A percentile compares a stretch with the other conserved stretches of the same genome.
Conservation (phyloP, 2,113 vertebrate species). For the Brachyhypopomus occidentalis region DNA sequence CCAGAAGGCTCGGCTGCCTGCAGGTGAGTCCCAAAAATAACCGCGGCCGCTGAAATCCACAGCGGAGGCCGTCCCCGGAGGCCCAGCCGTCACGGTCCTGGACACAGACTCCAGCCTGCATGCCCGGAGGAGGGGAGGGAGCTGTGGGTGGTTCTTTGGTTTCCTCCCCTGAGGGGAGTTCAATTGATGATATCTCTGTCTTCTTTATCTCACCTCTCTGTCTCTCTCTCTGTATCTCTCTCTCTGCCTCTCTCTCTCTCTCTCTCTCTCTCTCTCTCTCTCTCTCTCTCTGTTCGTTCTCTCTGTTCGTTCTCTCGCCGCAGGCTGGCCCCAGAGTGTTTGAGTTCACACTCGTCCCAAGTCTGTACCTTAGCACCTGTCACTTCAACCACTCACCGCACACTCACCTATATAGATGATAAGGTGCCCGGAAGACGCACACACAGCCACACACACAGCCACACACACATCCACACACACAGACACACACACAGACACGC, state of each 20-base stretch:
- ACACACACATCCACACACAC: background rate
- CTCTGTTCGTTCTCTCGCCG: background rate
- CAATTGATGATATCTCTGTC: conserved; percentile 2
- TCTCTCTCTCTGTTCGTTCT: background rate
- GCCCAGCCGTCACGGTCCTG: background rate
- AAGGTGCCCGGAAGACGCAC: background rate
- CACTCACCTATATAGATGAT: conserved; percentile 3
- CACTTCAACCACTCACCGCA: background rate
- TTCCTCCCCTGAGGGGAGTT: conserved; percentile 4
- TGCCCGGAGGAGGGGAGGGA: background rate
- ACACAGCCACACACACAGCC: background rate
- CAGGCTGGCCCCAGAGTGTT: conserved; percentile 15
- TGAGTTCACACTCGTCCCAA: conserved; percentile 9
- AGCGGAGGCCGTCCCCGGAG: conserved; percentile 14
- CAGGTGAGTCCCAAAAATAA: conserved; percentile 36
- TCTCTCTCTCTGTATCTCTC: background rate
- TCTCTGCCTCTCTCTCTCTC: background rate
- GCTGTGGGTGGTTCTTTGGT: background rate
- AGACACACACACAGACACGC: background rate
- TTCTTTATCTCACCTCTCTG: conserved; percentile 3
- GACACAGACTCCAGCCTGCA: conserved; percentile 7
- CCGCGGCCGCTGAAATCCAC: background rate
- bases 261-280: background rate
- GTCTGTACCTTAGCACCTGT: conserved; percentile 8
- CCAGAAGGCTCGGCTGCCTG: conserved; percentile 20